Evolutionary conservation across 2,888 invertebrate genomes (phyloP), one percentile per base, ranked within the genome.

Genomic region (Dromius quadrimaculatus): DNA sequence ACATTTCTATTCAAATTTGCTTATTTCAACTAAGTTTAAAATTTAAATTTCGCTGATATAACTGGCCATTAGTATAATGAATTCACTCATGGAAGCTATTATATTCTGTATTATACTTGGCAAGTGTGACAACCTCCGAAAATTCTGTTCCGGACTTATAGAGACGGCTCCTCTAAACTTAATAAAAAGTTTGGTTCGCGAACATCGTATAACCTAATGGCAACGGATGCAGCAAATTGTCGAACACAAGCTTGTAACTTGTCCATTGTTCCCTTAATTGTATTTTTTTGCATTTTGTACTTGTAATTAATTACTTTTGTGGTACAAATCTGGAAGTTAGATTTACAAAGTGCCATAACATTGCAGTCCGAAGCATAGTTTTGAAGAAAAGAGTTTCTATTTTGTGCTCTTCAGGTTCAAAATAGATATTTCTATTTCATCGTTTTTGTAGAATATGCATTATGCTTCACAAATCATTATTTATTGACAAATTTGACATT

Each of bases 271-370:
- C 28, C 11, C 59, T 59, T 59, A 59, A 36, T 59, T 59, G 36
- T 59, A 36, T 19, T 59, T 59, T 59, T n/a, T n/a, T n/a, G n/a
- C n/a, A n/a, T n/a, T n/a, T 59, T 59, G 59, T 36, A 59, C 34
- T 36, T 57, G 36, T 59, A 59, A 59, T 59, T 59, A 59, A 59
- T 59, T 34, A 59, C 19, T 59, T 57, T 36, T 36, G 36, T 34
- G 34, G 13, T 17, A 22, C 57, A 57, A 57, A 57, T 57, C 57
- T 32, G 32, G 15, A 57, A 57, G 32, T 59, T 57, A 3, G 9
- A 23, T 23, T 54, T 59, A 19, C 59, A 59, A 17, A 11, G 13
- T 15, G 20, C 9, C 59, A 59, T 59, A 36, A 59, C 59, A 59
- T 8, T 59, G 59, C 59, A 59, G 34, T 59, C 19, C 20, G 36